These are phyloP conservation scores for Xanthorhoe spadicearia DNA, from an alignment of 2,888 invertebrate genomes.

Conservation along the genomic window DNA sequence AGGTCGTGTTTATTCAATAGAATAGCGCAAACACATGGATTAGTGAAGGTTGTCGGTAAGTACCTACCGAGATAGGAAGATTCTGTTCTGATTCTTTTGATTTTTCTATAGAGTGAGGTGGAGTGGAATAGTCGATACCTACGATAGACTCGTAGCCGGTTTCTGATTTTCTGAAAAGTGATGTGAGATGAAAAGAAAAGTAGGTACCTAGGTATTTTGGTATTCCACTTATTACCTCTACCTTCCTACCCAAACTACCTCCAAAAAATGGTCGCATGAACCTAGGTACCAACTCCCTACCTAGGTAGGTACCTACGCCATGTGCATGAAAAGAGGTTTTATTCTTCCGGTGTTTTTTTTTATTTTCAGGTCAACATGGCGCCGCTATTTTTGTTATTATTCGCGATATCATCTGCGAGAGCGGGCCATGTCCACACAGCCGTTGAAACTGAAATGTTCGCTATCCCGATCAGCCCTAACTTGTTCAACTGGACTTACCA, in stretches of 20 bases:
- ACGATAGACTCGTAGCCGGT: background rate
- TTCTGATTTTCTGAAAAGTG: background rate
- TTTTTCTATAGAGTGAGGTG: background rate
- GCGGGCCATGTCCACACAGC: conserved; percentile 77
- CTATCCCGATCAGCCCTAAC: conserved; percentile 90
- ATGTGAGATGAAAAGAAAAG: background rate
- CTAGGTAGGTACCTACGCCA: too few species aligned
- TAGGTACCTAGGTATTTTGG: too few species aligned
- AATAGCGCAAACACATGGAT: conserved; percentile 34
- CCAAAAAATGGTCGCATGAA: too few species aligned
- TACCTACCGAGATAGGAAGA: conserved; percentile 10
- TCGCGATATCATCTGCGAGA: conserved; percentile 48
- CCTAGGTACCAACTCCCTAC: too few species aligned
- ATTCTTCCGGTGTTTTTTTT: conserved; percentile 17
- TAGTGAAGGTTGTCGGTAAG: conserved; percentile 33
- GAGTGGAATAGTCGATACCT: background rate
- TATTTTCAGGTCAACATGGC: conserved; percentile 45
- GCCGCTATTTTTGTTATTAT: conserved; percentile 41
- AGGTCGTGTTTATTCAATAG: conserved; percentile 41
- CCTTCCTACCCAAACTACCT: too few species aligned
- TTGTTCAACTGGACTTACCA: conserved; percentile 92
- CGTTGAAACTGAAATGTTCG: conserved; percentile 90
- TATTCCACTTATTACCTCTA: too few species aligned
- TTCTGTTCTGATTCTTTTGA: background rate
- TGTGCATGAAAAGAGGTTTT: background rate